Conservation (phyloP, 2,113 vertebrate genomes). For the Ornithorhynchus anatinus region DNA sequence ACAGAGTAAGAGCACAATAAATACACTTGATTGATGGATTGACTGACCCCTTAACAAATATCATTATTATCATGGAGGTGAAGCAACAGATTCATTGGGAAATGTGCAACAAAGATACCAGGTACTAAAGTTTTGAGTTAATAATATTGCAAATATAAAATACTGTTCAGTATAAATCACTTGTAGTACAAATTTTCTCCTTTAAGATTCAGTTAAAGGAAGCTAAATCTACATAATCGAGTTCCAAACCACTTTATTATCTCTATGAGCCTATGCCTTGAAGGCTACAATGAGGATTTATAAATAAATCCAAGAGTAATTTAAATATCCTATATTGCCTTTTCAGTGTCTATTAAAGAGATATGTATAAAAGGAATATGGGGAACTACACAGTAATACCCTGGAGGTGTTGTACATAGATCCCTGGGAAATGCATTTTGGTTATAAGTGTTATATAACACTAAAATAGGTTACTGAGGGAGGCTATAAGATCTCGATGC, state of each 20-base stretch:
- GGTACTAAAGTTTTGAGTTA: background rate
- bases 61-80: too few species aligned
- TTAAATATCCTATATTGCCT: conserved; percentile 39
- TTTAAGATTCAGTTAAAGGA: conserved; percentile 21
- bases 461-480: too few species aligned
- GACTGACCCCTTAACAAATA: too few species aligned
- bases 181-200: conserved; percentile 17
- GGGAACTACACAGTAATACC: background rate
- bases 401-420: background rate
- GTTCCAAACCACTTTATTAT: conserved; percentile 42
- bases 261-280: conserved; percentile 35
- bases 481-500: too few species aligned
- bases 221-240: conserved; percentile 38
- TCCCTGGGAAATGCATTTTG: too few species aligned
- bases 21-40: too few species aligned
- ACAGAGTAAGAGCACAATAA: too few species aligned
- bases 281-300: conserved; percentile 33
- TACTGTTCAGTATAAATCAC: conserved; percentile 19
- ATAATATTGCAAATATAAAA: background rate
- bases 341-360: too few species aligned
- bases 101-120: conserved; percentile 12
- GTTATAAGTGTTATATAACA: too few species aligned
- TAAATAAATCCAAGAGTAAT: conserved; percentile 19
- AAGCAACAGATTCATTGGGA: too few species aligned
- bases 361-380: conserved; percentile 14